phyloP scores from a whole-genome alignment of 2,797 vertebrate genomes.

The Australoheros facetus region DNA sequence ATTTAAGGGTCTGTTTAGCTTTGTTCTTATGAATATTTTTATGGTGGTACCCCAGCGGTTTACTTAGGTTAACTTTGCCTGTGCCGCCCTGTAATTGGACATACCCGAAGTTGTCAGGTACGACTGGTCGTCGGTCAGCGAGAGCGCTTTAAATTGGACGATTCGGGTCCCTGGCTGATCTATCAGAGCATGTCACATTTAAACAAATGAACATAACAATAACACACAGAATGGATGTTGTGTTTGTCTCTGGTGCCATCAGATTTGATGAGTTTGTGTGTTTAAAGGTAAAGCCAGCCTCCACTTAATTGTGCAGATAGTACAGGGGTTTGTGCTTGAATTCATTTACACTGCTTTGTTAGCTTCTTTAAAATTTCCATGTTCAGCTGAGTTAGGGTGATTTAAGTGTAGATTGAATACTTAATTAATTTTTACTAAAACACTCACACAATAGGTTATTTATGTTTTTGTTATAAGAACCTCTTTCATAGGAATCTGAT shows the following conservation, averaged over 20 bases:
- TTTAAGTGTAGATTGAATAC: background rate
- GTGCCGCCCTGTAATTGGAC: no score
- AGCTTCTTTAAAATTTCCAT: background rate
- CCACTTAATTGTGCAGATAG: background rate
- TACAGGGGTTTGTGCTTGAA: background rate
- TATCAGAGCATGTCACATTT: background rate
- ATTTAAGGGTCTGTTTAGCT: background rate
- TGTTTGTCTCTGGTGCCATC: no score
- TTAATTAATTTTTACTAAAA: conserved; percentile 19
- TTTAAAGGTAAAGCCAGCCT: background rate
- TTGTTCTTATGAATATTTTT: background rate
- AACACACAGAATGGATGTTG: no score
- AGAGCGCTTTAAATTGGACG: background rate
- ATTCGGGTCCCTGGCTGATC: background rate
- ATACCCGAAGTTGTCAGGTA: no score
- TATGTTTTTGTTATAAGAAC: background rate
- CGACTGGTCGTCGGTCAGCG: no score
- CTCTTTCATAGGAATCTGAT: background rate
- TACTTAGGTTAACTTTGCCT: no score
- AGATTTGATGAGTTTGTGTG: background rate
- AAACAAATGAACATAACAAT: no score
- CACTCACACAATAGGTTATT: background rate
- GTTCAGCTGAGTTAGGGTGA: background rate
- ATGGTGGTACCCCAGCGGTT: no score
- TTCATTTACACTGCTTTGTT: background rate